Percentiles rank a stretch among this genome's conserved stretches.
Conservation (phyloP, 1,140 invertebrate species). For the Dendrolimus punctatus region DNA sequence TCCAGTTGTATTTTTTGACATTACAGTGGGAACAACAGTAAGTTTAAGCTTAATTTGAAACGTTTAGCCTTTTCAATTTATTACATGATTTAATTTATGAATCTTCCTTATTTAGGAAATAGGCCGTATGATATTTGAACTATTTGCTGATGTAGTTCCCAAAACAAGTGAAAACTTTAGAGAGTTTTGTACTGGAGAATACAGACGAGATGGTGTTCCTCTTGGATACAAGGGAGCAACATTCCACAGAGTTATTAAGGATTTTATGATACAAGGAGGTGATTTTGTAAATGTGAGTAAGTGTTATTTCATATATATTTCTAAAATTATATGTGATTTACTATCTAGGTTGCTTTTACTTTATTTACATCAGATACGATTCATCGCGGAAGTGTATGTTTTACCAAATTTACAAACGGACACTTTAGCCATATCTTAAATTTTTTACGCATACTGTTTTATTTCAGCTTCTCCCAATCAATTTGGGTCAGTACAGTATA, state of each 20-base stretch:
- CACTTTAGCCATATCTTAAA: too few species aligned
- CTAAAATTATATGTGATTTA: too few species aligned
- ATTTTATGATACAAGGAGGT: conserved; percentile 99
- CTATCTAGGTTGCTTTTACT: too few species aligned
- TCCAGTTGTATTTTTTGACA: conserved; percentile 97
- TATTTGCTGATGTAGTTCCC: conserved; percentile 97
- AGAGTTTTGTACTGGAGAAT: conserved; percentile 98
- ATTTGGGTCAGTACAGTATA: too few species aligned
- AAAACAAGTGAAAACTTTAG: conserved; percentile 99
- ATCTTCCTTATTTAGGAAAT: conserved; percentile 75
- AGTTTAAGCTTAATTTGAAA: conserved; percentile 34
- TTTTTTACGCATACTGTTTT: too few species aligned
- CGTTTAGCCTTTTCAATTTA: neutral
- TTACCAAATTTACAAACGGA: too few species aligned
- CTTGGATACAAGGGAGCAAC: conserved; percentile 96
- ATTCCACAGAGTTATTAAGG: conserved; percentile 99
- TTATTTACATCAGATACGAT: too few species aligned
- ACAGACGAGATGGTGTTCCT: conserved; percentile 92
- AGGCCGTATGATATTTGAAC: conserved; percentile 95
- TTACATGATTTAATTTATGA: conserved; percentile 1
- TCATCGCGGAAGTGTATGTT: too few species aligned
- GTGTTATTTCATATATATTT: neutral
- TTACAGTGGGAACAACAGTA: conserved; percentile 92
- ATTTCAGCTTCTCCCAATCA: too few species aligned
- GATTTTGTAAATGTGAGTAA: conserved; percentile 97